A percentile compares a stretch with the other conserved stretches of the same genome.
Evolutionary conservation across 2,888 invertebrate species (phyloP).

Genomic region (Luperina nickerlii): DNA sequence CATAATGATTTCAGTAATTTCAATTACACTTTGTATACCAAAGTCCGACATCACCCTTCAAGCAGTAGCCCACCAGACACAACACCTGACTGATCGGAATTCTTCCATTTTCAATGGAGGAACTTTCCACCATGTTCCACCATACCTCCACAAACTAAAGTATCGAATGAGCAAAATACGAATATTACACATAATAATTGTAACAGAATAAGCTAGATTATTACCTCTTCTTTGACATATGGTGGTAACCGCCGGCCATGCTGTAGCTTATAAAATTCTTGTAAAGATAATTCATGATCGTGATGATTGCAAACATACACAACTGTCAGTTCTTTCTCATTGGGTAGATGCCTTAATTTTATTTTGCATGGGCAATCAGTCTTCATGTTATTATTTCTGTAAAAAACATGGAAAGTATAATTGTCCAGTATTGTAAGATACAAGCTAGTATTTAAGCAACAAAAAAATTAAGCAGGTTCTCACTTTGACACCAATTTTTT

Average conservation of each 20-base stretch:
- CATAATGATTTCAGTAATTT: not conserved
- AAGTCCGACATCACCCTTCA: too few relatives aligned
- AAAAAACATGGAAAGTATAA: conserved; percentile 14
- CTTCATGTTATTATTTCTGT: conserved; percentile 70
- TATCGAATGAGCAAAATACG: not conserved
- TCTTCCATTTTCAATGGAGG: not conserved
- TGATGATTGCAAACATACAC: conserved; percentile 77
- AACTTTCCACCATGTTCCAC: not conserved
- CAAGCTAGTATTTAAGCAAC: not conserved
- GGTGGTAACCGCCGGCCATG: conserved; percentile 76
- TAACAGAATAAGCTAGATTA: not conserved
- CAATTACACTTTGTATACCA: too few relatives aligned
- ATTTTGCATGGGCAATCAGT: conserved; percentile 77
- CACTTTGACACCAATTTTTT: not conserved
- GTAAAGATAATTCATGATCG: conserved; percentile 74
- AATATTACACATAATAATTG: not conserved
- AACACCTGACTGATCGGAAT: not conserved
- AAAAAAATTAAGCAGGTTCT: not conserved
- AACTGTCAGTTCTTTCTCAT: conserved; percentile 70
- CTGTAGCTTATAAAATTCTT: conserved; percentile 72
- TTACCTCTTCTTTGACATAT: conserved; percentile 76
- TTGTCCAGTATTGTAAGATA: not conserved
- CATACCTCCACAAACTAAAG: not conserved
- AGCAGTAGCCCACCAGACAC: not conserved
- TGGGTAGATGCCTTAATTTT: conserved; percentile 70